Base-by-base conservation (phyloP, 2,888 invertebrate genomes). In the Slavum lentiscoides region DNA sequence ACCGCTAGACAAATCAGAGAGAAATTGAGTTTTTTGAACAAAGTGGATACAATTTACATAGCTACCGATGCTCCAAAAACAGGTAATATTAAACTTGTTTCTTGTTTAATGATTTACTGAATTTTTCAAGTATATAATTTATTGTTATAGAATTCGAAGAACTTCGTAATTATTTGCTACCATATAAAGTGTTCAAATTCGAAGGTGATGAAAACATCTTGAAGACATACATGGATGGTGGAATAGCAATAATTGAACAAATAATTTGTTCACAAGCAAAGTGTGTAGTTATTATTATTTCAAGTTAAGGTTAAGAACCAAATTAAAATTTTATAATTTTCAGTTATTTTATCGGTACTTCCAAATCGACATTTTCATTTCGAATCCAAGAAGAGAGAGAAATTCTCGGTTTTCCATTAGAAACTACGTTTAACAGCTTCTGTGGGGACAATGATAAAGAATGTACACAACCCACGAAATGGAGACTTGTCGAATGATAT, bases 351-450 rank as follows among this genome's bases (percentile, higher is more conserved):
- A 90, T 97, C 61, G 98, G 98, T 15, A 96, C 96, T 0, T 91
- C 93, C 86, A 96, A 96, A 84, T 98, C 98, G 82, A 99, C 98
- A 0, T 98, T 98, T 87, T 92, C 97, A 0, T 97, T 94, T 86
- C 90, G 98, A 81, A 98, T 99, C 84, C 96, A 98, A 87, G 98
- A 99, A 86, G 98, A 99, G 86, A 89, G 98, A 43, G 98, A 98
- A 88, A 96, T 99, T 82, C 86, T 98, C 66, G 97, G 97, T 1
- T 96, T 96, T 86, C 89, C 91, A 9, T 88, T 90, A 64, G 88
- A 90, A 43, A 91, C 91, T 13, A 98, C 98, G 0, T 98, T 96
- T 86, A 98, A 98, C 87, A 89, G 93, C 83, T 88, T 97, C 1
- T 97, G 96, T 87, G 90, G 90, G 84, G 86, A 89, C 19, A 89